A percentile compares a stretch with the other conserved stretches of the same genome.
Conservation (phyloP, 2,113 vertebrate genomes). For the Tragelaphus imberbis region DNA sequence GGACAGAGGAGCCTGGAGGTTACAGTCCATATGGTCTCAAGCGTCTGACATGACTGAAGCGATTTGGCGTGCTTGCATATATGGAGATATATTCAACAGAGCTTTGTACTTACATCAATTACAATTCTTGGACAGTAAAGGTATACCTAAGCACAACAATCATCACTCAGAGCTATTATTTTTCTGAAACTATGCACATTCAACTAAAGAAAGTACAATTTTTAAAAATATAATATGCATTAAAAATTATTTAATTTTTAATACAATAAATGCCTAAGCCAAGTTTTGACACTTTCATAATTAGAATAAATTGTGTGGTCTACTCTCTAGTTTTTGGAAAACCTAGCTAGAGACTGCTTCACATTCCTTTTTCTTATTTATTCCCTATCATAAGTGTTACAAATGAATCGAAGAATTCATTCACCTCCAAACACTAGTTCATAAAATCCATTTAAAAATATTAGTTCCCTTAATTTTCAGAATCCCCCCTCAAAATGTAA, state of each 20-base stretch:
- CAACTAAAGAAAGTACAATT: neutral
- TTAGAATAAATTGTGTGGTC: neutral
- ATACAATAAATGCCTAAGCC: neutral
- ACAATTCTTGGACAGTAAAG: neutral
- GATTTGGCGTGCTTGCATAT: neutral
- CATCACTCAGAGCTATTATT: neutral
- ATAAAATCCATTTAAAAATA: conserved; percentile 25
- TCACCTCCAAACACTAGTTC: conserved; percentile 46
- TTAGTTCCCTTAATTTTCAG: conserved; percentile 46
- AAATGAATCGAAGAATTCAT: conserved; percentile 48
- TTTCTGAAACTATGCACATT: neutral
- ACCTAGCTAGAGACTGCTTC: neutral
- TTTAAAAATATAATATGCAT: neutral
- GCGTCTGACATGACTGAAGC: neutral
- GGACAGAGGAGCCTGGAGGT: neutral
- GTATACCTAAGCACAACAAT: neutral
- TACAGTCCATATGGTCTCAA: neutral
- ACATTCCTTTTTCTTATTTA: conserved; percentile 17
- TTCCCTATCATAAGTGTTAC: conserved; percentile 30
- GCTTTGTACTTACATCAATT: neutral
- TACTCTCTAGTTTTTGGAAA: neutral
- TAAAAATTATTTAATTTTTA: neutral
- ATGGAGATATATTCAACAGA: neutral
- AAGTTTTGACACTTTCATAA: neutral
- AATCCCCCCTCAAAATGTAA: neutral